These are phyloP conservation scores for Sebastes iracundus DNA, from an alignment of 2,797 vertebrate species.

Conservation along the genomic window DNA sequence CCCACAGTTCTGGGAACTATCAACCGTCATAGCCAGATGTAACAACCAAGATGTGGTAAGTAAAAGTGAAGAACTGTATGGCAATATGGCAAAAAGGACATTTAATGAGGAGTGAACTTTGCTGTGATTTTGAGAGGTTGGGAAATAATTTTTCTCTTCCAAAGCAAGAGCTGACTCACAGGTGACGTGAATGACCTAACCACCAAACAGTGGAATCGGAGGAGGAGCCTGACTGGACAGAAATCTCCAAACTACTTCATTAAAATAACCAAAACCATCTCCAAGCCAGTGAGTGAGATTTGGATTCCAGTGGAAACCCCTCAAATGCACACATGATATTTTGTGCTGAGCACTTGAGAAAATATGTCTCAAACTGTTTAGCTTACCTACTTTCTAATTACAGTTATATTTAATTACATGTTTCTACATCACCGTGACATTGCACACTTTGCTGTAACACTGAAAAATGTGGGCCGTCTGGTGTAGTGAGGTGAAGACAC, in stretches of 20 bases:
- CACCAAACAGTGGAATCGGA: neutral
- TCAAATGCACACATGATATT: neutral
- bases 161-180: constrained; percentile 12
- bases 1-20: constrained; percentile 32
- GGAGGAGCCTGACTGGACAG: constrained; percentile 11
- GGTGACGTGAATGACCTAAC: neutral
- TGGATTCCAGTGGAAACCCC: neutral
- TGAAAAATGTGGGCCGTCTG: neutral
- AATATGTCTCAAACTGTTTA: neutral
- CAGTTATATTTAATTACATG: neutral
- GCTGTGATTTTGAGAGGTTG: neutral
- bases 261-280: constrained; percentile 26
- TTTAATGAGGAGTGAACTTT: neutral
- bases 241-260: neutral
- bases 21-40: neutral
- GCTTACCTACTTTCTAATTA: neutral
- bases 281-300: neutral
- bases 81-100: neutral
- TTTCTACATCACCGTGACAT: neutral
- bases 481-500: neutral
- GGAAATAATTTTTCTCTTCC: neutral
- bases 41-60: neutral
- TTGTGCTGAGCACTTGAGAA: neutral
- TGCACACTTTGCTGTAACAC: neutral
- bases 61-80: neutral